Conservation (phyloP, 2,113 vertebrate genomes). For the Bettongia penicillata region DNA sequence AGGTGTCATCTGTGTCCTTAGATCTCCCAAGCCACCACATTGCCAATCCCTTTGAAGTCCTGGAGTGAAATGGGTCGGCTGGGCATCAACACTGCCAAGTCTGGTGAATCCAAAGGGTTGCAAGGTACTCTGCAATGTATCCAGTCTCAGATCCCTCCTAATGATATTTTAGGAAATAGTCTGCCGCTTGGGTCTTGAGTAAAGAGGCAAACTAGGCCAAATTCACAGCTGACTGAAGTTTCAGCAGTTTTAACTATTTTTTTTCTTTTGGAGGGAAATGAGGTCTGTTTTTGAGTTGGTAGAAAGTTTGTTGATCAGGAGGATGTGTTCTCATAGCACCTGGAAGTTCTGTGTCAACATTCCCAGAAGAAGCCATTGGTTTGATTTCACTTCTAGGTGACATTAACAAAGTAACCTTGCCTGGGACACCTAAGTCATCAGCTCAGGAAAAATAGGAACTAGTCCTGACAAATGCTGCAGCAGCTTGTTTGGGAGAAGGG, state of each 20-base stretch:
- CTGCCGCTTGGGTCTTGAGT: conserved; percentile 49
- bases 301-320: conserved; percentile 20
- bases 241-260: conserved; percentile 48
- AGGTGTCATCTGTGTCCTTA: neutral
- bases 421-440: conserved; percentile 54
- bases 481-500: conserved; percentile 25
- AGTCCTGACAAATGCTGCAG: conserved; percentile 51
- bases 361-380: conserved; percentile 22
- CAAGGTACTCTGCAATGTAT: conserved; percentile 19
- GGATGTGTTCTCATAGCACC: conserved; percentile 46
- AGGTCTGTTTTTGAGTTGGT: conserved; percentile 39
- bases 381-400: conserved; percentile 53
- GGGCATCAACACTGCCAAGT: neutral
- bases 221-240: conserved; percentile 40
- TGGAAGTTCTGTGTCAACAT: conserved; percentile 15
- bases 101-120: conserved; percentile 33
- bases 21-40: neutral
- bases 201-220: conserved; percentile 49
- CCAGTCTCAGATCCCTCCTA: conserved; percentile 7
- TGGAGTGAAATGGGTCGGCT: neutral
- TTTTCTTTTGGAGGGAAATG: conserved; percentile 45
- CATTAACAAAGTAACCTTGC: conserved; percentile 28
- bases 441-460: conserved; percentile 39
- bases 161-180: conserved; percentile 62
- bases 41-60: neutral